Evolutionary conservation across 2,113 vertebrate species (phyloP).

Genomic region (Apus apus): DNA sequence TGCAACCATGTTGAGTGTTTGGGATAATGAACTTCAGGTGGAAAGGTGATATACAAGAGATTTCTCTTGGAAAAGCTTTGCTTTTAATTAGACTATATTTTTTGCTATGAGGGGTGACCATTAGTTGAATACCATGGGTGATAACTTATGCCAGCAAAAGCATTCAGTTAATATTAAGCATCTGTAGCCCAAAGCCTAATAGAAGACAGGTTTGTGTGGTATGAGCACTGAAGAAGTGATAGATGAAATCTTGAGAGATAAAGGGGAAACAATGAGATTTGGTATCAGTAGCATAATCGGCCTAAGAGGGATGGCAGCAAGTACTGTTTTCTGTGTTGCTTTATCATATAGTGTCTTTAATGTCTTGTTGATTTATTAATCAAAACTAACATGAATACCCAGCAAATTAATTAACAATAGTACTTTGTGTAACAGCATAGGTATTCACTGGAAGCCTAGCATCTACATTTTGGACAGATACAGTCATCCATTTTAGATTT

Average conservation of each 20-base stretch:
- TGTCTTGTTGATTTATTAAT: not conserved
- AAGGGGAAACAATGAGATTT: not conserved
- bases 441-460: not conserved
- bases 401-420: not conserved
- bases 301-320: not conserved
- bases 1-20: not conserved
- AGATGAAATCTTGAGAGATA: not conserved
- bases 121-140: not conserved
- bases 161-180: not conserved
- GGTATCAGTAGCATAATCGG: not conserved
- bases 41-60: not conserved
- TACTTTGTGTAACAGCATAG: not conserved
- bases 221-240: not conserved
- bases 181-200: not conserved
- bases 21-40: not conserved
- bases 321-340: not conserved
- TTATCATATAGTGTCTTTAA: not conserved
- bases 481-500: not conserved
- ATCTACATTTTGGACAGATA: not conserved
- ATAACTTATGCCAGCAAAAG: not conserved
- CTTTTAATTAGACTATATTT: not conserved
- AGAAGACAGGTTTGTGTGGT: not conserved
- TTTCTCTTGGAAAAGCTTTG: not conserved
- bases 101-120: not conserved
- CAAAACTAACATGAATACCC: not conserved